A percentile compares a stretch with the other conserved stretches of the same genome.
phyloP scores from a whole-genome alignment of 1,140 invertebrate genomes.

The Drosophila sp. region DNA sequence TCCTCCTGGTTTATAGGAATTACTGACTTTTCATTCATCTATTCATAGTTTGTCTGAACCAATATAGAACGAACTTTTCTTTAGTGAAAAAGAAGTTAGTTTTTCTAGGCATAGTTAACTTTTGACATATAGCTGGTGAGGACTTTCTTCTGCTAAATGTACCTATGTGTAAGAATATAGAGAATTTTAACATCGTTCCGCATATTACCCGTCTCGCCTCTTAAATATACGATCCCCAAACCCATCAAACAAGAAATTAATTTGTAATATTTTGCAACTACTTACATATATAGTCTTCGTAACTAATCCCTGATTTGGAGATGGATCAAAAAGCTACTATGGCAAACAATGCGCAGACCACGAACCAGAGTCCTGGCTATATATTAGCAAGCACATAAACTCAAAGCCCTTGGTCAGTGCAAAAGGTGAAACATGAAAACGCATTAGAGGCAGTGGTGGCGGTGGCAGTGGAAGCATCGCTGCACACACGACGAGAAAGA shows the following conservation, averaged over 20 bases:
- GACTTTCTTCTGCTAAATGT: too few relatives aligned
- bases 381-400: conserved; percentile 32
- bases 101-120: too few relatives aligned
- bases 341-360: neutral
- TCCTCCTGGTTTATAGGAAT: too few relatives aligned
- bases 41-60: too few relatives aligned
- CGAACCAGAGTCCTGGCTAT: conserved; percentile 13
- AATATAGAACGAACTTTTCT: too few relatives aligned
- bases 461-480: neutral
- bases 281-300: conserved; percentile 9
- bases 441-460: conserved; percentile 1
- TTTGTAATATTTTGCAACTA: conserved; percentile 13
- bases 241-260: conserved; percentile 1
- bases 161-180: too few relatives aligned
- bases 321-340: conserved; percentile 14
- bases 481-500: conserved; percentile 13
- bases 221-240: neutral
- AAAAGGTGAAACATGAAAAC: conserved; percentile 22
- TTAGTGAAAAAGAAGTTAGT: too few relatives aligned
- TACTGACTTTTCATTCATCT: too few relatives aligned
- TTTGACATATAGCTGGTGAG: too few relatives aligned
- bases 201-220: neutral
- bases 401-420: conserved; percentile 17
- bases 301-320: conserved; percentile 4
- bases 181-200: too few relatives aligned